Evolutionary conservation across 2,888 invertebrate species (phyloP).

Genomic region (Sinotaia quadrata): DNA sequence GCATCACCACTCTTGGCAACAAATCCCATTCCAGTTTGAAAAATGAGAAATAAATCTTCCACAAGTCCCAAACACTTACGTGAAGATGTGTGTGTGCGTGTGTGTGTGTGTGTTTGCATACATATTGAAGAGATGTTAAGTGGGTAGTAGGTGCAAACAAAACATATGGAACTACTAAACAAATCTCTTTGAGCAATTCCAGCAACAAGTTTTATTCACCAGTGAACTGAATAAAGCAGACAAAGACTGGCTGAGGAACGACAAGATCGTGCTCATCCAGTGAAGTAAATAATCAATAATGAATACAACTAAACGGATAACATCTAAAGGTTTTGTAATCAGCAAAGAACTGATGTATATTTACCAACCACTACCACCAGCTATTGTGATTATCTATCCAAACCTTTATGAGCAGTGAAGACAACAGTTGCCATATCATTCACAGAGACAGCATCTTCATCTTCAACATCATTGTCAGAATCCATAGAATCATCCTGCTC

Average conservation of each 20-base stretch:
- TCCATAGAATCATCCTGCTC: conserved; percentile 45
- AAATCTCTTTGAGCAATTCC: too few relatives aligned
- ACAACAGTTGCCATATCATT: conserved; percentile 47
- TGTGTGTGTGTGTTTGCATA: background rate
- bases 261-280: too few relatives aligned
- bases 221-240: too few relatives aligned
- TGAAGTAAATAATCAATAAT: background rate
- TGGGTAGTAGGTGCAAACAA: too few relatives aligned
- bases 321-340: background rate
- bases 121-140: too few relatives aligned
- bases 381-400: background rate
- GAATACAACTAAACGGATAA: background rate
- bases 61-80: background rate
- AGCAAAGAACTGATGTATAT: background rate
- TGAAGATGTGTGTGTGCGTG: background rate
- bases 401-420: conserved; percentile 48
- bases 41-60: background rate
- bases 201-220: too few relatives aligned
- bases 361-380: background rate
- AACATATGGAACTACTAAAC: too few relatives aligned
- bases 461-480: conserved; percentile 37
- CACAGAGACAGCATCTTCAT: conserved; percentile 32
- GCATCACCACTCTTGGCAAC: background rate
- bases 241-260: too few relatives aligned
- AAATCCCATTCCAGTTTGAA: background rate